These are phyloP conservation scores for Wiebesia pumilae DNA, from an alignment of 1,140 invertebrate species.

Conservation along the genomic window DNA sequence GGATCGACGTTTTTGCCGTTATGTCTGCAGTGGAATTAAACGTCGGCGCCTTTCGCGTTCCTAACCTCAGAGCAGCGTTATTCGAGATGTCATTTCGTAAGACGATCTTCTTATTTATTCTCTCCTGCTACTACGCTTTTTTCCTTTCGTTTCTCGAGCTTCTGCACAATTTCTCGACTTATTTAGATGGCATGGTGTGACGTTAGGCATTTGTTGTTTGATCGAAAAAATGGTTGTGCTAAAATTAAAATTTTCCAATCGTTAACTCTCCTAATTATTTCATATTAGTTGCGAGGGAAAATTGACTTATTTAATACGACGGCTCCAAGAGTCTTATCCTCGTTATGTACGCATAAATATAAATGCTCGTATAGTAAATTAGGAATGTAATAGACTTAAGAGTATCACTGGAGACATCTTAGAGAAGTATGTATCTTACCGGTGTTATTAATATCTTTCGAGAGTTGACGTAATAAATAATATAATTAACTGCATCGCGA, in stretches of 20 bases:
- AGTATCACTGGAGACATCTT: neutral
- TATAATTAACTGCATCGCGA: neutral
- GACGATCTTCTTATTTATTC: neutral
- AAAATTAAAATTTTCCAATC: no score
- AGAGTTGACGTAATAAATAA: neutral
- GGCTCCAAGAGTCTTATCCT: neutral
- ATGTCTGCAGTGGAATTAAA: neutral
- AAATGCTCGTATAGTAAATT: neutral
- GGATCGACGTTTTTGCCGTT: conserved; percentile 13
- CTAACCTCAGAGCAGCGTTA: neutral
- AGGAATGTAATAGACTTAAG: neutral
- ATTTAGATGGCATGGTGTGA: no score
- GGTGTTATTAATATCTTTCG: neutral
- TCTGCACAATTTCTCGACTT: neutral
- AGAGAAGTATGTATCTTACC: neutral
- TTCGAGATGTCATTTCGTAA: neutral
- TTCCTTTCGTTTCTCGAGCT: neutral
- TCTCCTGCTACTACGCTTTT: neutral
- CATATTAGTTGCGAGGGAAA: no score
- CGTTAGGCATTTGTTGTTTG: no score
- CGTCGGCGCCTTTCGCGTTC: neutral
- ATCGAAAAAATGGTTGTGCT: no score
- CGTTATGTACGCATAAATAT: neutral
- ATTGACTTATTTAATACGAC: no score
- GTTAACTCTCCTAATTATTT: no score